Evolutionary conservation across 2,888 invertebrate species (phyloP).

Genomic region (Nycteola revayana): DNA sequence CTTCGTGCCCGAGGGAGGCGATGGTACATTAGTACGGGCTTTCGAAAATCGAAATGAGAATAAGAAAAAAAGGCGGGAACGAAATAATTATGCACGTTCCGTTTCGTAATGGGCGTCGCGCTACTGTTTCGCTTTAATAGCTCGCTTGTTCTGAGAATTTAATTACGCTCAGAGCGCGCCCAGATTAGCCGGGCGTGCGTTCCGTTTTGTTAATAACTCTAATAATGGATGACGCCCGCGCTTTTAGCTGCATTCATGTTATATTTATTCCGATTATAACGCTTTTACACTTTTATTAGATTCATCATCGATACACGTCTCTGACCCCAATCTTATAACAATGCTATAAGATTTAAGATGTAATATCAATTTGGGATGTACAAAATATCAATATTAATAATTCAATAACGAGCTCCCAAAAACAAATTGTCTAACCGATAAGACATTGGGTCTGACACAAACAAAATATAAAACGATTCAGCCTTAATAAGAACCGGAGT

Average conservation of each 20-base stretch:
- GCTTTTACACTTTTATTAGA: constrained; percentile 38
- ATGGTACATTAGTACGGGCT: constrained; percentile 72
- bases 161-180: constrained; percentile 70
- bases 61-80: constrained; percentile 75
- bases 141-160: constrained; percentile 80
- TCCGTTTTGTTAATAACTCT: constrained; percentile 78
- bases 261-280: constrained; percentile 44
- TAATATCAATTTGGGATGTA: constrained; percentile 40
- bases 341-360: constrained; percentile 17
- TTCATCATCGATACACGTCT: constrained; percentile 29
- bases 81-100: constrained; percentile 82
- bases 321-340: constrained; percentile 12
- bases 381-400: constrained; percentile 69
- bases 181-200: constrained; percentile 73
- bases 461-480: constrained; percentile 71
- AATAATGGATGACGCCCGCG: constrained; percentile 73
- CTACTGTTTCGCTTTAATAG: constrained; percentile 80
- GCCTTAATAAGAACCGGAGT: constrained; percentile 77
- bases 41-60: constrained; percentile 73
- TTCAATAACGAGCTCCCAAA: constrained; percentile 75
- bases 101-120: constrained; percentile 78
- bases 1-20: constrained; percentile 69
- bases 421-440: constrained; percentile 80
- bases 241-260: constrained; percentile 48
- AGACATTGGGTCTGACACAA: constrained; percentile 66